A percentile compares a stretch with the other conserved stretches of the same genome.
Evolutionary conservation across 2,888 invertebrate genomes (phyloP).

Genomic region (Pammene fasciana): DNA sequence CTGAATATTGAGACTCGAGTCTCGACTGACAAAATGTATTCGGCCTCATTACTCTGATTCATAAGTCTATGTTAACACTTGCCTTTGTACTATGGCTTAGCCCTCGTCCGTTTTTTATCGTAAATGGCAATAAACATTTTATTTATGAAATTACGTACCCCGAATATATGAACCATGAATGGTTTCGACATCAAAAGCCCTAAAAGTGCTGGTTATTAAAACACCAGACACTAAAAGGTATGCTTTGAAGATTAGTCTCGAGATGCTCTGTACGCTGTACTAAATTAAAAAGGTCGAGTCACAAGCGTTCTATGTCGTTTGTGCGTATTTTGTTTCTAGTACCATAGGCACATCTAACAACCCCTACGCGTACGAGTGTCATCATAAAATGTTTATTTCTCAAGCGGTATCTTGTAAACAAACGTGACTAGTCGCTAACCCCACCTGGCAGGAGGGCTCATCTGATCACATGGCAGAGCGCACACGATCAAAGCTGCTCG

Average conservation of each 20-base stretch:
- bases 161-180: background rate
- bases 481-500: constrained; percentile 76
- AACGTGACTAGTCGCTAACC: constrained; percentile 49
- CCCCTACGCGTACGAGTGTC: background rate
- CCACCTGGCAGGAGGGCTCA: constrained; percentile 59
- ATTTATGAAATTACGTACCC: background rate
- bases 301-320: constrained; percentile 16
- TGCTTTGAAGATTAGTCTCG: constrained; percentile 23
- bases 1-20: no score
- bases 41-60: no score
- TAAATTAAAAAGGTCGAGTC: constrained; percentile 20
- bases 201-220: background rate
- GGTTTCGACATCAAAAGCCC: constrained; percentile 1
- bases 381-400: constrained; percentile 46
- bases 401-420: constrained; percentile 51
- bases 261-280: background rate
- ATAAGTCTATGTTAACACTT: background rate
- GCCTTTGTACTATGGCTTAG: constrained; percentile 6
- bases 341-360: constrained; percentile 13
- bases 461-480: constrained; percentile 75
- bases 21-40: no score
- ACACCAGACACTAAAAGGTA: constrained; percentile 1
- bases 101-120: background rate
- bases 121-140: background rate
- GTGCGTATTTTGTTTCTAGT: constrained; percentile 10